These are phyloP conservation scores for Sternotherus odoratus DNA, from an alignment of 2,797 vertebrate species.

Conservation along the genomic window DNA sequence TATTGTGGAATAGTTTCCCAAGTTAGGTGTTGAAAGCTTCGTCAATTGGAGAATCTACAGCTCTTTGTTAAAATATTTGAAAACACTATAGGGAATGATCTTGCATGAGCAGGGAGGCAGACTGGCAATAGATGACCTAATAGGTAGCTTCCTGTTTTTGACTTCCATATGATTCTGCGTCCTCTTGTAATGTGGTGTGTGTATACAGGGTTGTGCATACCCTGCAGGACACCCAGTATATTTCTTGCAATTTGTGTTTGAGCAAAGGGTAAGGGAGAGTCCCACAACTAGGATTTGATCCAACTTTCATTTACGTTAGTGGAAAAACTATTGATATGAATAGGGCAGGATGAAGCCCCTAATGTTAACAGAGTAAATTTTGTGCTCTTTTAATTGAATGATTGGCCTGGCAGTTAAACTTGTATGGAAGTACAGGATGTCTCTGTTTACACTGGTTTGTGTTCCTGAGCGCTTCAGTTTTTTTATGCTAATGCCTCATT, in stretches of 20 bases:
- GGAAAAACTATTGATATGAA: background rate
- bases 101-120: background rate
- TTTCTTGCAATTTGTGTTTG: rapidly evolving
- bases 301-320: background rate
- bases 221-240: background rate
- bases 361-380: background rate
- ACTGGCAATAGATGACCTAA: background rate
- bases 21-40: slow-evolving; percentile 10
- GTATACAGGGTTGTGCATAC: background rate
- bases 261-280: background rate
- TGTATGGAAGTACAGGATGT: background rate
- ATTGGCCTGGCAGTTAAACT: background rate
- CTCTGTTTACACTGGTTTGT: background rate
- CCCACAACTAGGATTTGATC: background rate
- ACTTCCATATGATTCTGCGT: background rate
- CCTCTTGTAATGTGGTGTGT: background rate
- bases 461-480: slow-evolving; percentile 5
- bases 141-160: background rate
- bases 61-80: slow-evolving; percentile 6
- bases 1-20: slow-evolving; percentile 10
- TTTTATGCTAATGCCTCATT: background rate
- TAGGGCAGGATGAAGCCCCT: rapidly evolving
- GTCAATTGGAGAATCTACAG: slow-evolving; percentile 3
- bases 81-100: background rate
- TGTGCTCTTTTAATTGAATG: background rate